Percentiles rank a stretch among this genome's conserved stretches.
These are phyloP conservation scores for Sciurus niger DNA, from an alignment of 2,113 vertebrate species.

Conservation along the genomic window DNA sequence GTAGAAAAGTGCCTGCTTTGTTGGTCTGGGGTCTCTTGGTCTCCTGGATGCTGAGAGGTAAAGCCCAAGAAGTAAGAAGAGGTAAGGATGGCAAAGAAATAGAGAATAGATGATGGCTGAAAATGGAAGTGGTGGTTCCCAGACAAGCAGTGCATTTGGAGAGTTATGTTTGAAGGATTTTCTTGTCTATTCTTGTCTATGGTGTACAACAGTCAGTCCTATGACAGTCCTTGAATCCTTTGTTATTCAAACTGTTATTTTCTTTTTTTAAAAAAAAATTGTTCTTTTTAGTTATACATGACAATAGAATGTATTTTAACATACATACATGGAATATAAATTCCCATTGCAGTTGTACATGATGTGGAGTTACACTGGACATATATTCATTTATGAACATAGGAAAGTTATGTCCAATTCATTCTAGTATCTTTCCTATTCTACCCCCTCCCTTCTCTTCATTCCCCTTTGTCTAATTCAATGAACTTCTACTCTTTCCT, in stretches of 20 bases:
- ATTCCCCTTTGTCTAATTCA: too few species aligned
- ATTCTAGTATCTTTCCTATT: too few species aligned
- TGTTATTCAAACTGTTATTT: background rate
- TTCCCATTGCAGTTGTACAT: too few species aligned
- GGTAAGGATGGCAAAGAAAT: background rate
- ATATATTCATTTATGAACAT: too few species aligned
- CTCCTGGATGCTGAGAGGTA: constrained; percentile 15
- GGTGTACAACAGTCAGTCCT: background rate
- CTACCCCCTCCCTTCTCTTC: too few species aligned
- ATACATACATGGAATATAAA: too few species aligned
- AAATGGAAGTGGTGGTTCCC: background rate
- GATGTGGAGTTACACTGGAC: too few species aligned
- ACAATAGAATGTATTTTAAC: too few species aligned
- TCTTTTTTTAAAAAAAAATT: too few species aligned
- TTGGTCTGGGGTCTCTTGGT: background rate
- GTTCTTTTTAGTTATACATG: too few species aligned
- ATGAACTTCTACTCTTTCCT: too few species aligned
- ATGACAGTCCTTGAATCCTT: background rate
- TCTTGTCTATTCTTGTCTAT: background rate
- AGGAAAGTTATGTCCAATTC: too few species aligned
- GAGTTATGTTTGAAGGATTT: background rate
- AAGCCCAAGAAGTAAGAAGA: background rate
- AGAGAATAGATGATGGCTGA: background rate
- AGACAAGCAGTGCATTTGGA: constrained; percentile 3
- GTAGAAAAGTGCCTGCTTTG: background rate